A percentile compares a stretch with the other conserved stretches of the same genome.
Conservation (phyloP, 2,113 vertebrate species). For the Shinisaurus crocodilurus region DNA sequence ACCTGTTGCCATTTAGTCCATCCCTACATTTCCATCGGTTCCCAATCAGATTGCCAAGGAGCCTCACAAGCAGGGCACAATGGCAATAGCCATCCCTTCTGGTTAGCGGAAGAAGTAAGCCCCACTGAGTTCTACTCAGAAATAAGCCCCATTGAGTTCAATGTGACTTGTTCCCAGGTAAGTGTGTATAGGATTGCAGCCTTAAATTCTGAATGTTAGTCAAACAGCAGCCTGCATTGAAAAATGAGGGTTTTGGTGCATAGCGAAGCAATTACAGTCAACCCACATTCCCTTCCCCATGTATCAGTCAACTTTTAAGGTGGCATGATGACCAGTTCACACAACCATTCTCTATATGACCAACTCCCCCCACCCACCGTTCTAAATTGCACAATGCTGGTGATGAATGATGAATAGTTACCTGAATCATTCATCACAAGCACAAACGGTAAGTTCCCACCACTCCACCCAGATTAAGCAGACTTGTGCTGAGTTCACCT, state of each 20-base stretch:
- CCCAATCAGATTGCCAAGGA: neutral
- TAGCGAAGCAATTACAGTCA: neutral
- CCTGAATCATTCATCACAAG: neutral
- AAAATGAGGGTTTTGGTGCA: neutral
- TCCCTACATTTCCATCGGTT: neutral
- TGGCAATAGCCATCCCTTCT: neutral
- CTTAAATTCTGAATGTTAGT: too few species aligned
- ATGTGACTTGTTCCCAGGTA: too few species aligned
- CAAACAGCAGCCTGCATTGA: too few species aligned
- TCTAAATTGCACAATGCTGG: too few species aligned
- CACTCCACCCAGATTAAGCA: neutral
- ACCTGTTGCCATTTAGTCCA: neutral
- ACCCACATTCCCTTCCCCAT: neutral
- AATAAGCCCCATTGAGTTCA: too few species aligned
- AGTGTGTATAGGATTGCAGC: too few species aligned
- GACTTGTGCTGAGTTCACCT: neutral
- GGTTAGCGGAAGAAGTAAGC: too few species aligned
- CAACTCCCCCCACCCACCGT: neutral
- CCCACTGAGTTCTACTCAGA: too few species aligned
- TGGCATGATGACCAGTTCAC: neutral
- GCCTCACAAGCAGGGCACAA: neutral
- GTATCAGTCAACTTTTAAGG: neutral
- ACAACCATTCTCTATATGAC: neutral
- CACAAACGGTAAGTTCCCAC: neutral
- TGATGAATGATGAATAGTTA: neutral